Evolutionary conservation across 2,888 invertebrate species (phyloP), one percentile per base, ranked within the genome.

Genomic region (Troides oblongomaculatus): DNA sequence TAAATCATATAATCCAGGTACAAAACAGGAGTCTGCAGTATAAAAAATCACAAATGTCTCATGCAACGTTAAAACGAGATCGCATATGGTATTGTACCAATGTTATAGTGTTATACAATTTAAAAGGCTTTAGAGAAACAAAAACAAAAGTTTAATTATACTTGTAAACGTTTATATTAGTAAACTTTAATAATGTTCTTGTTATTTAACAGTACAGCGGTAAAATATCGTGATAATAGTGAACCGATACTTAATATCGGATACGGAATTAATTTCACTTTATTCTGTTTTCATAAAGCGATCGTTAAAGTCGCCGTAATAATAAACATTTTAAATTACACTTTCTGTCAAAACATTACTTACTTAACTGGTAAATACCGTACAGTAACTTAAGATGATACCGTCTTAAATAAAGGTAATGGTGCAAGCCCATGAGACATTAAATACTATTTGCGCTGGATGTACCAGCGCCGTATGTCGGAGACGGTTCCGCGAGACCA

Each of bases 341-440:
- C 46, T 65, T 67, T 30, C 46, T 68, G 62, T 62, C 62, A 62
- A 68, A 68, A 57, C 46, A 66, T 8, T 46, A 62, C 62, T 67
- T 43, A 62, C 23, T 62, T 57, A 25, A 58, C 23, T 3, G 14
- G 62, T 68, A 56, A 57, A 62, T 58, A 46, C 18, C 39, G 25
- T 18, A 21, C 36, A 7, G 57, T 43, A 53, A 25, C 56, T 61
- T 66, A 60, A 64, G 53, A 46, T 5, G 23, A 61, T 56, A 53
- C 23, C 50, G 6, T 64, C 46, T 60, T 60, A 69, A 68, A 68
- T 64, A 56, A 61, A 56, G 23, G 53, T 61, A 64, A 69, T 64
- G 60, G 23, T 46, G 53, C 23, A 25, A 30, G n/a, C 50, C 59
- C 46, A 50, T 30, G 39, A 53, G 66, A 67, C 65, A 23, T 65